Evolutionary conservation across 2,888 invertebrate genomes (phyloP).

Genomic region (Ephialtes manifestator): DNA sequence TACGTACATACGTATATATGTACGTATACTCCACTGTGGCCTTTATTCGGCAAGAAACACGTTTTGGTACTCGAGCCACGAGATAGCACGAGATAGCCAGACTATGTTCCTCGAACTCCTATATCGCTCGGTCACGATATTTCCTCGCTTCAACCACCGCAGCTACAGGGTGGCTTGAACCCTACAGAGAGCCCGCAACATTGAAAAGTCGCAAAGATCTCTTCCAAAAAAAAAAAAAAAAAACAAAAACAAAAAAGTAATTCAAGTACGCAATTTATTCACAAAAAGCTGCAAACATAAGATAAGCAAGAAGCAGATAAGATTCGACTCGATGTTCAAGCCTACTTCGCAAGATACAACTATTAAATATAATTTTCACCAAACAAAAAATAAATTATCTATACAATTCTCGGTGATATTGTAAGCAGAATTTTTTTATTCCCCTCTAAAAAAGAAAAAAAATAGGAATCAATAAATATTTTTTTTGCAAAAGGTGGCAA

Average conservation of each 20-base stretch:
- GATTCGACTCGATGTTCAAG: constrained; percentile 38
- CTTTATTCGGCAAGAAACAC: constrained; percentile 83
- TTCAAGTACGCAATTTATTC: constrained; percentile 21
- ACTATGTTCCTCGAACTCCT: constrained; percentile 75
- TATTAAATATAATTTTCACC: constrained; percentile 12
- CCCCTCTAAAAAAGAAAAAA: too few relatives aligned
- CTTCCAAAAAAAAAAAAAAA: too few relatives aligned
- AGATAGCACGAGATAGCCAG: constrained; percentile 82
- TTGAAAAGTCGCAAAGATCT: constrained; percentile 43
- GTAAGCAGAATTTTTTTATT: background rate
- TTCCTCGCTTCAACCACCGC: constrained; percentile 56
- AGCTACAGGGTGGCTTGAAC: constrained; percentile 71
- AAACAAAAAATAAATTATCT: background rate
- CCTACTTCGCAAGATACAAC: constrained; percentile 32
- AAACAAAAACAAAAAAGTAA: constrained; percentile 27
- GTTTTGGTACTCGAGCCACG: constrained; percentile 84
- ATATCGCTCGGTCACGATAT: constrained; percentile 73
- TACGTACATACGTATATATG: constrained; percentile 23
- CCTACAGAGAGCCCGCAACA: constrained; percentile 37
- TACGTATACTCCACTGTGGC: constrained; percentile 71
- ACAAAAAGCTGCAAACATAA: constrained; percentile 36
- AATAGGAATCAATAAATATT: too few relatives aligned
- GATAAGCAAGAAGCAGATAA: constrained; percentile 45
- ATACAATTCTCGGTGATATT: background rate
- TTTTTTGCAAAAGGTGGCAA: constrained; percentile 25